Evolutionary conservation across 2,113 vertebrate species (phyloP).

Genomic region (Ovibos moschatus): DNA sequence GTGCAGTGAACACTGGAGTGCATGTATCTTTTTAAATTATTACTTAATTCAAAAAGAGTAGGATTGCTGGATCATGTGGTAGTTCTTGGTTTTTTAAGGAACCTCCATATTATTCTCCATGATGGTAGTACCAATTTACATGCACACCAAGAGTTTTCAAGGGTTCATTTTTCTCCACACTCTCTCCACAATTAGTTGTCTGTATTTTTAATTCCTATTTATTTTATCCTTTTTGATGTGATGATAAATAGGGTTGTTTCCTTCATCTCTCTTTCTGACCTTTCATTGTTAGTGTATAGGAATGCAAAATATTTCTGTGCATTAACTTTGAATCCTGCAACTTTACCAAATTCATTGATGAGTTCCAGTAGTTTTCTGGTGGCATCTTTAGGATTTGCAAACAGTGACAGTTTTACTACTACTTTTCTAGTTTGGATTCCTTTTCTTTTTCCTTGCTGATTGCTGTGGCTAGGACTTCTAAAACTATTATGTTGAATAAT

Average conservation of each 20-base stretch:
- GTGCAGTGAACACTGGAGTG: background rate
- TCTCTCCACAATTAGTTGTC: background rate
- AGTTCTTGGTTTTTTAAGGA: background rate
- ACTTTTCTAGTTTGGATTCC: background rate
- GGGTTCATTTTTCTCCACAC: background rate
- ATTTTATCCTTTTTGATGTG: background rate
- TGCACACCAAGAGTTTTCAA: background rate
- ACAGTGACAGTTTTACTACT: background rate
- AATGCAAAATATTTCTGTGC: background rate
- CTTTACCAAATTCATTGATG: background rate
- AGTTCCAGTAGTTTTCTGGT: background rate
- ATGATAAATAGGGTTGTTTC: background rate
- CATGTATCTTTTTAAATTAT: background rate
- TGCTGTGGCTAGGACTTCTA: background rate
- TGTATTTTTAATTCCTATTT: background rate
- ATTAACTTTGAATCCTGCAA: background rate
- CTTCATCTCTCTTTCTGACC: background rate
- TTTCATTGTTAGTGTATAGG: background rate
- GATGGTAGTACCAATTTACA: background rate
- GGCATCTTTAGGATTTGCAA: background rate
- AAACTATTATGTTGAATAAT: background rate
- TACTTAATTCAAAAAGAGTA: background rate
- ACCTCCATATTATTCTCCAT: background rate
- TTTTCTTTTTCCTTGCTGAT: background rate
- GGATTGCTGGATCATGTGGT: background rate